phyloP scores from a whole-genome alignment of 2,797 vertebrate species.

The Ataeniobius toweri region DNA sequence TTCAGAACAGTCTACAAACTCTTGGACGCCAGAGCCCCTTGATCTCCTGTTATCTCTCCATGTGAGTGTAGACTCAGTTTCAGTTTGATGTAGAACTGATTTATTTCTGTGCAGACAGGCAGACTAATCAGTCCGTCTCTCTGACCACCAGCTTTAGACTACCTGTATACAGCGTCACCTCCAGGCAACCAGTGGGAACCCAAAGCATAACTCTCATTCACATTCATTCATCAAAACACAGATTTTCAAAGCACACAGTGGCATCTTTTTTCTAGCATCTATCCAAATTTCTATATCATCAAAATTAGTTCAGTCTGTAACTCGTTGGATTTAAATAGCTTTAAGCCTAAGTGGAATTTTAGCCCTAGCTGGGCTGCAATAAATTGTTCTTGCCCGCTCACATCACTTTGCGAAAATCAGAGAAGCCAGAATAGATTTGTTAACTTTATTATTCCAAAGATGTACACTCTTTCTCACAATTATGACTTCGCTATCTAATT shows the following conservation, averaged over 20 bases:
- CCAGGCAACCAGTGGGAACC: slow-evolving; percentile 78
- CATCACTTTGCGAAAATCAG: neutral
- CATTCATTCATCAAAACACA: neutral
- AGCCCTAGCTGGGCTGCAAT: neutral
- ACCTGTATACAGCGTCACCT: slow-evolving; percentile 62
- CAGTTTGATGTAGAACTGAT: neutral
- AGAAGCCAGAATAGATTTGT: neutral
- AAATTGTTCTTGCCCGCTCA: neutral
- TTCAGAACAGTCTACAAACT: too few species aligned
- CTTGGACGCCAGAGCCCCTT: too few species aligned
- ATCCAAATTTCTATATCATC: neutral
- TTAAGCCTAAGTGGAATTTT: neutral
- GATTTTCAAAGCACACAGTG: neutral
- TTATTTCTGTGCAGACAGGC: neutral
- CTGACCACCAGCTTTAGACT: slow-evolving; percentile 7
- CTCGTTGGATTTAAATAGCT: neutral
- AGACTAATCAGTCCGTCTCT: slow-evolving; percentile 1
- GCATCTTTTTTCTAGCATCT: neutral
- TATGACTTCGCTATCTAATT: too few species aligned
- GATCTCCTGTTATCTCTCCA: neutral
- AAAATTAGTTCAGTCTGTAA: neutral
- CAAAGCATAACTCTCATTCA: slow-evolving; percentile 18
- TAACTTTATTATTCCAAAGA: neutral
- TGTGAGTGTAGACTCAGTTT: neutral
- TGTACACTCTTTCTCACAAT: too few species aligned